Evolutionary conservation across 1,140 invertebrate genomes (phyloP).

Genomic region (Venturia canescens): DNA sequence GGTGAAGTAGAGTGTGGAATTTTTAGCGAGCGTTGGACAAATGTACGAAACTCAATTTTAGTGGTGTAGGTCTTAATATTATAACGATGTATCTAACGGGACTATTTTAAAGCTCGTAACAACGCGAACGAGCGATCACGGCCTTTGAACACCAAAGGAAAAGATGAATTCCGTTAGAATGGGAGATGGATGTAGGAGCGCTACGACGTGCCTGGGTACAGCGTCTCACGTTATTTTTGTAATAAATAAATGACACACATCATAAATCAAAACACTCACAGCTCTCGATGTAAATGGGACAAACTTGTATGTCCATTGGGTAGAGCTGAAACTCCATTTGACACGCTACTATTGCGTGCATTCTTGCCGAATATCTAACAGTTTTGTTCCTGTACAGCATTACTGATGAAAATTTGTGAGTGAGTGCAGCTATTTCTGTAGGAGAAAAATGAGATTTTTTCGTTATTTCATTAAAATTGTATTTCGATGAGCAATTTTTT

Average conservation of each 20-base stretch:
- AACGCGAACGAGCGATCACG: background rate
- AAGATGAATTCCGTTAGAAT: slow-evolving; percentile 13
- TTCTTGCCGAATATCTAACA: slow-evolving; percentile 85
- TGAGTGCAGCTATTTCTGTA: slow-evolving; percentile 86
- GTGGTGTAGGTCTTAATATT: background rate
- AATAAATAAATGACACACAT: background rate
- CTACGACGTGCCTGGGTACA: background rate
- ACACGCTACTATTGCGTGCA: slow-evolving; percentile 90
- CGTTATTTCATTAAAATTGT: background rate
- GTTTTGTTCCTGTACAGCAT: slow-evolving; percentile 88
- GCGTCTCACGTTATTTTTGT: slow-evolving; percentile 16
- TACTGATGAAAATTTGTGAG: slow-evolving; percentile 88
- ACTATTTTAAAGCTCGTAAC: slow-evolving; percentile 9
- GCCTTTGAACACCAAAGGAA: background rate
- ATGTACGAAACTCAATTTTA: slow-evolving; percentile 10
- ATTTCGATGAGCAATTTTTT: background rate
- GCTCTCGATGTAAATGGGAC: slow-evolving; percentile 88
- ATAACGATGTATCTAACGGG: slow-evolving; percentile 7
- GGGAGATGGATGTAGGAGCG: background rate
- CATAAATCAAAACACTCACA: slow-evolving; percentile 80
- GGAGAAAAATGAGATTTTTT: slow-evolving; percentile 42
- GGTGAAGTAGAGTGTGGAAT: no score
- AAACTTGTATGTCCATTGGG: slow-evolving; percentile 90
- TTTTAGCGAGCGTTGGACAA: no score
- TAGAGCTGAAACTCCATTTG: slow-evolving; percentile 92